Base-by-base conservation (phyloP, 2,888 invertebrate species). In the Palloptera scutellata region DNA sequence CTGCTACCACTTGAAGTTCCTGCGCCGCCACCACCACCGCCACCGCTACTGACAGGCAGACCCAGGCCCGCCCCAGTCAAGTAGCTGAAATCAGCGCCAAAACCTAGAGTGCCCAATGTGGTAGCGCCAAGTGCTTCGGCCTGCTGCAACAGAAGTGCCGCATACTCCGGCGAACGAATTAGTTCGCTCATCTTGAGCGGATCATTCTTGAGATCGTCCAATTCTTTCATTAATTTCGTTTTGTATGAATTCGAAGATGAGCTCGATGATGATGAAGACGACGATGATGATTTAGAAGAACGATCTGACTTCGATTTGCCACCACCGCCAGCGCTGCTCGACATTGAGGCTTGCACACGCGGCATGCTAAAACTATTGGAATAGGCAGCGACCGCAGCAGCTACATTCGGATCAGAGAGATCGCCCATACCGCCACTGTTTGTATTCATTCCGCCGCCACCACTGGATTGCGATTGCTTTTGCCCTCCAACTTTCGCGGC, bases 161-260 rank as follows among this genome's bases (percentile, higher is more conserved):
- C 85, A 69, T 85, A 85, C 68, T 85, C 85, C 1, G 85, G 85
- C 6, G 85, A 85, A 0, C 84, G 79, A 72, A 85, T 84, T 1
- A 85, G 72, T 67, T 85, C 85, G 57, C 83, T 84, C 78, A 85
- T 83, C 73, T 85, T 85, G 2, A 84, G 69, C 1, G 84, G 84
- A 77, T 85, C 85, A 61, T 84, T 83, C 69, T 85, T 85, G 0
- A 84, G 76, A 68, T 84, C 84, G 54, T 85, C 85, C 52, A 84
- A 71, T 64, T 85, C 84, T 53, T 84, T 84, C 84, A 85, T 84
- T 1, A 84, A 72, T 68, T 84, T 85, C 0, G 84, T 84, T 73
- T 84, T 84, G 63, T 84, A 84, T 4, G 83, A 83, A 52, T 83
- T 83, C 11, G 81, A 81, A 0, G 82, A 80, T 5, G 82, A 79